Evolutionary conservation across 2,888 invertebrate species (phyloP).

Genomic region (Agrotis puta): DNA sequence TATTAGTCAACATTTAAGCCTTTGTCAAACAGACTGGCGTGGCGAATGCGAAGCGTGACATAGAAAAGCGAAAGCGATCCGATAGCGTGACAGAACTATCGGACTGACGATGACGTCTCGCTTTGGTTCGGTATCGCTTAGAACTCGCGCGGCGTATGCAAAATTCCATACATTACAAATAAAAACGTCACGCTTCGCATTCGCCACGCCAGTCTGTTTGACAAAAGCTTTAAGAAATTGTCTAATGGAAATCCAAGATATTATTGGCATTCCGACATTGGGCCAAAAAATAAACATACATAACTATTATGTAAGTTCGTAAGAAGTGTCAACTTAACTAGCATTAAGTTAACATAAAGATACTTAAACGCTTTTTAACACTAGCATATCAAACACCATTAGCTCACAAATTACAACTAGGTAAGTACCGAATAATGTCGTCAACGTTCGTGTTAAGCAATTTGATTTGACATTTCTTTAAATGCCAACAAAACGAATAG

Average conservation of each 20-base stretch:
- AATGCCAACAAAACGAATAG: neutral
- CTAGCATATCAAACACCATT: conserved; percentile 5
- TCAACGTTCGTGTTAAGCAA: neutral
- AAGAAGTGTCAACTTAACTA: neutral
- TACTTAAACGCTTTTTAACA: neutral
- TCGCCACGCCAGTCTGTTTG: too few species aligned
- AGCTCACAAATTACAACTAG: conserved; percentile 10
- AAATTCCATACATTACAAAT: too few species aligned
- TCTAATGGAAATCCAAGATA: neutral
- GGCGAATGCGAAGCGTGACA: too few species aligned
- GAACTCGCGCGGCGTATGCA: too few species aligned
- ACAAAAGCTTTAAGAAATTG: neutral
- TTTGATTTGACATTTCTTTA: conserved; percentile 19
- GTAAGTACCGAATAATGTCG: neutral
- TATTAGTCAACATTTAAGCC: too few species aligned
- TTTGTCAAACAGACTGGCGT: too few species aligned
- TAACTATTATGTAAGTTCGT: neutral
- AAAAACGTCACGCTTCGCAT: too few species aligned
- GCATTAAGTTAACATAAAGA: neutral
- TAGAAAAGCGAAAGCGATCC: too few species aligned
- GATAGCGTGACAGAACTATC: too few species aligned
- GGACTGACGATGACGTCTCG: too few species aligned
- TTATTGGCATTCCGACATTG: neutral
- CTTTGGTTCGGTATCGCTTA: too few species aligned
- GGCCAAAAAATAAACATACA: neutral